Evolutionary conservation across 1,140 invertebrate species (phyloP).

Genomic region (Wasmannia auropunctata): DNA sequence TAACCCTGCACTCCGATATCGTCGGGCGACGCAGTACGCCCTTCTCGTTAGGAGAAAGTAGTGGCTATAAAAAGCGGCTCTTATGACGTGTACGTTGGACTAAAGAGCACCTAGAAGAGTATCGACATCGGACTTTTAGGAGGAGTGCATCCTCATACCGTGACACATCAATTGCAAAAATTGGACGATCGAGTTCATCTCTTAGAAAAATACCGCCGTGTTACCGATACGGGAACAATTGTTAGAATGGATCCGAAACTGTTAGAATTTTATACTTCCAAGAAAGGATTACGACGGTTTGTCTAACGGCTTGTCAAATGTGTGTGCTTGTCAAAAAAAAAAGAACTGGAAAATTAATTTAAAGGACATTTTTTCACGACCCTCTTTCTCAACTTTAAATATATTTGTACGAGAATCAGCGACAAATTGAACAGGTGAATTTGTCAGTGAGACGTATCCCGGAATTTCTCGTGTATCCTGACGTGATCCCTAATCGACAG

Average conservation of each 20-base stretch:
- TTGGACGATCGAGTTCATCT: not conserved
- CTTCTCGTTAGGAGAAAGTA: constrained; percentile 30
- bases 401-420: not conserved
- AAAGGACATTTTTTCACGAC: not conserved
- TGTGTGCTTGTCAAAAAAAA: not conserved
- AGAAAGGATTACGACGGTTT: not conserved
- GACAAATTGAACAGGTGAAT: not conserved
- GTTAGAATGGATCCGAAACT: not conserved
- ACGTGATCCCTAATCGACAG: not conserved
- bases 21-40: not conserved
- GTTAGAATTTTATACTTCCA: not conserved
- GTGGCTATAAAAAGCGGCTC: not conserved
- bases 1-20: constrained; percentile 34
- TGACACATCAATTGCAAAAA: constrained; percentile 26
- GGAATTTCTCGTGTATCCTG: not conserved
- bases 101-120: not conserved
- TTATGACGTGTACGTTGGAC: not conserved
- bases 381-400: not conserved
- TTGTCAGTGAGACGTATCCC: not conserved
- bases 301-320: not conserved
- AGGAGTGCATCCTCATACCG: not conserved
- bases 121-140: constrained; percentile 9
- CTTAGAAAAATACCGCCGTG: not conserved
- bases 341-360: not conserved
- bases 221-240: not conserved